Evolutionary conservation across 2,888 invertebrate species (phyloP), one percentile per base, ranked within the genome.

Genomic region (Tetheella fluctuosa): DNA sequence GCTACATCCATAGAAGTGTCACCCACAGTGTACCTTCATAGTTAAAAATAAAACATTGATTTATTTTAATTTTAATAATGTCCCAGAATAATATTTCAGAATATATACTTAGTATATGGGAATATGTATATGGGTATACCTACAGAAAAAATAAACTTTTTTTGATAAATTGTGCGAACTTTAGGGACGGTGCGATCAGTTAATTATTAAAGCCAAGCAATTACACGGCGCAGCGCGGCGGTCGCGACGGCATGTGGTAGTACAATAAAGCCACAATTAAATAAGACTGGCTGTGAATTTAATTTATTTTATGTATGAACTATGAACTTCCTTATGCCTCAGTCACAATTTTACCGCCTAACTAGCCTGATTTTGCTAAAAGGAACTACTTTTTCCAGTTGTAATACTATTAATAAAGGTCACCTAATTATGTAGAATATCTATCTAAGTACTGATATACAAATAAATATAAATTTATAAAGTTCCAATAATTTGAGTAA

Each of bases 131-230:
- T n/a, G n/a, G n/a, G n/a, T n/a, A n/a, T n/a, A n/a, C 30, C 30
- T 30, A 30, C 52, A 25, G 25, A 72, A 76, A 81, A 83, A 79
- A 81, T 81, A 75, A 83, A 79, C 76, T 81, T 79, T 54, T 76
- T 62, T 70, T 70, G 76, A 82, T 83, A 78, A 84, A 81, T 71
- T 68, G 71, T 66, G 61, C 58, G 65, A 62, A 66, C 64, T 65
- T 66, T 63, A 69, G 69, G 69, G 70, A 66, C 71, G 68, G 64
- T 67, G 58, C 69, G 69, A 69, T 65, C 70, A 71, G 73, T 76
- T 80, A 79, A 81, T 83, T 81, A 82, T 80, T 78, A 74, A 78
- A 72, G 65, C 75, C 67, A 80, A 76, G 79, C 74, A 81, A 80
- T 82, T 81, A 83, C 74, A 68, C 71, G 69, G 71, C 70, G 65